Evolutionary conservation across 2,888 invertebrate species (phyloP).

Genomic region (Lithophane socia): DNA sequence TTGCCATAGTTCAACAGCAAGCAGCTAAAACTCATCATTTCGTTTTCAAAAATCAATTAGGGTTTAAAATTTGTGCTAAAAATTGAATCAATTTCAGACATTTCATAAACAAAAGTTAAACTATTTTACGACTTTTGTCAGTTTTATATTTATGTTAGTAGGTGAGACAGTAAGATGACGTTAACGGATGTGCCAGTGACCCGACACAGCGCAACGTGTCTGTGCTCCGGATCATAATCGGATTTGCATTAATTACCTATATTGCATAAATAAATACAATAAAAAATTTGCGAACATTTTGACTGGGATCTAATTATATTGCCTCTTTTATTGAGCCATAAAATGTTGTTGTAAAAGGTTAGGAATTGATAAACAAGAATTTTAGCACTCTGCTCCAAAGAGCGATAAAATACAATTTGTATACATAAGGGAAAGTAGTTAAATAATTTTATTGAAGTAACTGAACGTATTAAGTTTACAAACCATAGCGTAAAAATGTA

Average conservation of each 20-base stretch:
- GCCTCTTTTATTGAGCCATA: conserved; percentile 43
- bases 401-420: conserved; percentile 9
- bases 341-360: conserved; percentile 14
- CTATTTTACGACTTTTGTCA: conserved; percentile 40
- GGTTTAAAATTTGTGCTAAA: conserved; percentile 4
- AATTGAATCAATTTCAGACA: conserved; percentile 17
- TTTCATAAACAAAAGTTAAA: conserved; percentile 33
- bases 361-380: conserved; percentile 11
- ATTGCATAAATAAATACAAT: conserved; percentile 20
- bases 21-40: not conserved
- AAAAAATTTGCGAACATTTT: conserved; percentile 21
- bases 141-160: conserved; percentile 37
- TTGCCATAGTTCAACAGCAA: not conserved
- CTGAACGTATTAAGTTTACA: not conserved
- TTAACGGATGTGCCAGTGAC: conserved; percentile 42
- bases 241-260: conserved; percentile 27
- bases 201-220: conserved; percentile 15
- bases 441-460: too few species aligned
- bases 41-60: conserved; percentile 21
- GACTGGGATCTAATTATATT: conserved; percentile 21
- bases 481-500: not conserved
- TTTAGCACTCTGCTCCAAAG: conserved; percentile 6
- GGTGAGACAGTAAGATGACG: conserved; percentile 42
- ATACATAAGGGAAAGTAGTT: not conserved
- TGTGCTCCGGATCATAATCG: conserved; percentile 29